These are phyloP conservation scores for Theocolax elegans DNA, from an alignment of 1,140 invertebrate species.

Conservation along the genomic window DNA sequence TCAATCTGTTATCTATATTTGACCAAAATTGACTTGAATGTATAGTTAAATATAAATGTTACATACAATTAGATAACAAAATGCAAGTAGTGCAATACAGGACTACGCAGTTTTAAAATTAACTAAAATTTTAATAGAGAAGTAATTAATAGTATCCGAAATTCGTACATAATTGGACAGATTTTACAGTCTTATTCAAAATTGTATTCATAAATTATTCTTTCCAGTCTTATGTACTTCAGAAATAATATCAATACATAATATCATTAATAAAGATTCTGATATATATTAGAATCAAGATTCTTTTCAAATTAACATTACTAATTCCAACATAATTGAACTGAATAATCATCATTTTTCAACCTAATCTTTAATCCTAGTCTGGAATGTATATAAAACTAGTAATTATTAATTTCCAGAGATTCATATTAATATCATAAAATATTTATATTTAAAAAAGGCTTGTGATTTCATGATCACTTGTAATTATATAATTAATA, in stretches of 20 bases:
- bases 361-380: not conserved
- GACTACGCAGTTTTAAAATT: conserved; percentile 1
- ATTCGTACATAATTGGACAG: conserved; percentile 58
- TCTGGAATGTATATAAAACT: conserved; percentile 18
- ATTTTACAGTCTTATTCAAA: conserved; percentile 61
- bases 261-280: too few relatives aligned
- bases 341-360: not conserved
- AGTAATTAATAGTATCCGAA: conserved; percentile 13
- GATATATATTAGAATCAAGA: not conserved
- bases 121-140: not conserved
- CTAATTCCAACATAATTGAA: not conserved
- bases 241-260: not conserved
- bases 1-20: too few relatives aligned
- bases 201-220: conserved; percentile 1
- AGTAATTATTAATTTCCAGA: not conserved
- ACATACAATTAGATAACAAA: conserved; percentile 8
- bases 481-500: not conserved
- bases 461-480: not conserved
- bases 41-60: not conserved
- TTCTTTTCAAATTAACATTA: not conserved
- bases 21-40: conserved; percentile 21
- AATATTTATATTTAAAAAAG: conserved; percentile 9
- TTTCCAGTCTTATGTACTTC: conserved; percentile 6
- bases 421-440: not conserved
- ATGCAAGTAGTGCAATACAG: not conserved